Evolutionary conservation across 1,140 invertebrate genomes (phyloP).

Genomic region (Neomicropteryx cornuta): DNA sequence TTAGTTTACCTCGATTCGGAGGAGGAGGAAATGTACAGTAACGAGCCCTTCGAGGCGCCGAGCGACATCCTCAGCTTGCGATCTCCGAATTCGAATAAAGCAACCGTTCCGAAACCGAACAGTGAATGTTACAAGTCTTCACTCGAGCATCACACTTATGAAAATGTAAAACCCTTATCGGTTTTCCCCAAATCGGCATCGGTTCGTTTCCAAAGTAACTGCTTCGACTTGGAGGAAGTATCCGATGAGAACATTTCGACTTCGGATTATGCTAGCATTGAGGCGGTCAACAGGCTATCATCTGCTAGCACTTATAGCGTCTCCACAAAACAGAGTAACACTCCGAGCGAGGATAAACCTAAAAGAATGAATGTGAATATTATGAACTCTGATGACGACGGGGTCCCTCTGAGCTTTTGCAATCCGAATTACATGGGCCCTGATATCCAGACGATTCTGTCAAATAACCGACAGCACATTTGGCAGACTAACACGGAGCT

Average conservation of each 20-base stretch:
- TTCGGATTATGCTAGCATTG: conserved; percentile 67
- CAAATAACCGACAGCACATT: conserved; percentile 22
- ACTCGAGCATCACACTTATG: conserved; percentile 44
- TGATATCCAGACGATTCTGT: conserved; percentile 38
- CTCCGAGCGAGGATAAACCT: conserved; percentile 26
- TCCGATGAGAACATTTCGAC: conserved; percentile 52
- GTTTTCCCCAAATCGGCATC: conserved; percentile 54
- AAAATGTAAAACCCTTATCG: conserved; percentile 44
- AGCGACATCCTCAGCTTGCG: conserved; percentile 10
- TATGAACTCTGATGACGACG: conserved; percentile 8
- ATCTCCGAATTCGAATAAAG: conserved; percentile 7
- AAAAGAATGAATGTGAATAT: conserved; percentile 12
- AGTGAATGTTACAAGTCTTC: too few species aligned
- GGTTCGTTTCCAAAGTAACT: conserved; percentile 41
- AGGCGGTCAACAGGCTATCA: conserved; percentile 45
- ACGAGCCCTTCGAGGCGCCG: conserved; percentile 12
- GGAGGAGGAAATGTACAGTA: conserved; percentile 46
- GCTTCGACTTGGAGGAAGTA: conserved; percentile 42
- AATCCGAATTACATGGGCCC: conserved; percentile 65
- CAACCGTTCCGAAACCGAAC: too few species aligned
- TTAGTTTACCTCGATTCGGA: conserved; percentile 61
- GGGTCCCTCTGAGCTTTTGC: conserved; percentile 44
- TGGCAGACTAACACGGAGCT: conserved; percentile 8
- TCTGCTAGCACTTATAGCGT: conserved; percentile 38
- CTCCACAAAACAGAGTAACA: conserved; percentile 20